phyloP scores from a whole-genome alignment of 2,888 invertebrate genomes.

The Idaea aversata region DNA sequence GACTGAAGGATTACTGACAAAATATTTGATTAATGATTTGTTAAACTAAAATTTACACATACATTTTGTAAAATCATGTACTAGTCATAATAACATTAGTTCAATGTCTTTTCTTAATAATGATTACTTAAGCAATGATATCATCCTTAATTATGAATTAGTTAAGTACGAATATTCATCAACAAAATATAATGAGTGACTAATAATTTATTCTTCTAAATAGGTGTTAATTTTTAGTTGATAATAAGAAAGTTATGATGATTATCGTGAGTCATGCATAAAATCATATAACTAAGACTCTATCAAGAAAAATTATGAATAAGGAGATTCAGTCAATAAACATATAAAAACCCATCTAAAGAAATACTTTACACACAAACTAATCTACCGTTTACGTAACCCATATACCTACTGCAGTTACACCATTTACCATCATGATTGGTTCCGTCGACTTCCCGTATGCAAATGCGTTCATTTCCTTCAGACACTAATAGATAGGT shows the following conservation, averaged over 20 bases:
- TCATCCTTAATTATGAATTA: background rate
- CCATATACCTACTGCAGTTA: background rate
- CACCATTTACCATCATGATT: conserved; percentile 20
- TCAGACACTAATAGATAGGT: conserved; percentile 16
- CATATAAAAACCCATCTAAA: background rate
- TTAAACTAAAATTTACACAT: background rate
- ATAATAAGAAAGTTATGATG: background rate
- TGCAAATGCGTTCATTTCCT: conserved; percentile 23
- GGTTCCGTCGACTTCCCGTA: conserved; percentile 25
- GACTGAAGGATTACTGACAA: background rate
- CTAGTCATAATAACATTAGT: background rate
- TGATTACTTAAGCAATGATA: background rate
- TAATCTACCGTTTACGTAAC: background rate
- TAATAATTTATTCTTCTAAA: background rate
- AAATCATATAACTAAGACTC: background rate
- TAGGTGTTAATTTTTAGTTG: background rate
- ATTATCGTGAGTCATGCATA: background rate
- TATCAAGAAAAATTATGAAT: background rate
- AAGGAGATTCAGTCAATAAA: background rate
- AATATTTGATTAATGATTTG: background rate
- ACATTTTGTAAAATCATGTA: background rate
- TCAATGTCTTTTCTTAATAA: background rate
- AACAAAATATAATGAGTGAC: background rate
- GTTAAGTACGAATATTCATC: background rate
- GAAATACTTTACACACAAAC: background rate